phyloP scores from a whole-genome alignment of 2,113 vertebrate genomes.

The Pedetes capensis region DNA sequence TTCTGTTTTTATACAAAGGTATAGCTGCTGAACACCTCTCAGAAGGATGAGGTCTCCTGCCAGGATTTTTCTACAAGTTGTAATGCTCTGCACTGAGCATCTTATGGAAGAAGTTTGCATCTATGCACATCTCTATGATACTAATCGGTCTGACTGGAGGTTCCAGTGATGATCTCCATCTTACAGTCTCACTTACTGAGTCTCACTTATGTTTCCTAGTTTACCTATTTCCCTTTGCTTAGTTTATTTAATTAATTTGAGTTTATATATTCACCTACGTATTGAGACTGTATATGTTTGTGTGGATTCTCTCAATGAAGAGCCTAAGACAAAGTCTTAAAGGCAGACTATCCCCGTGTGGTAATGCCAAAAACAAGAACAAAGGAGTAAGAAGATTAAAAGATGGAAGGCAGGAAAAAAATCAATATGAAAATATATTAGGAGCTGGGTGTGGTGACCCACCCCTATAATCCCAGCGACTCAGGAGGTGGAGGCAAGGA shows the following conservation, averaged over 20 bases:
- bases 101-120: neutral
- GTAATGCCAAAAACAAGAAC: neutral
- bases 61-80: neutral
- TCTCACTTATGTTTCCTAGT: neutral
- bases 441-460: no score
- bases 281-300: neutral
- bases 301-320: neutral
- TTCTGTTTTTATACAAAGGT: conserved; percentile 24
- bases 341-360: neutral
- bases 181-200: neutral
- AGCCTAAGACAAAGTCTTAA: neutral
- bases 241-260: neutral
- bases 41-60: neutral
- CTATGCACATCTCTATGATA: neutral
- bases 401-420: neutral
- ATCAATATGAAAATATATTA: neutral
- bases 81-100: neutral
- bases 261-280: neutral
- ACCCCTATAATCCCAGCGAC: no score
- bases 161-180: neutral
- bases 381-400: neutral
- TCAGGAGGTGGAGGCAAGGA: no score
- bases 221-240: neutral
- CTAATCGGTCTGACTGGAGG: neutral
- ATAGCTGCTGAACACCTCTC: neutral